Percentiles rank a stretch among this genome's conserved stretches.
phyloP scores from a whole-genome alignment of 1,140 invertebrate genomes.

The Brachionus paranguensis region DNA sequence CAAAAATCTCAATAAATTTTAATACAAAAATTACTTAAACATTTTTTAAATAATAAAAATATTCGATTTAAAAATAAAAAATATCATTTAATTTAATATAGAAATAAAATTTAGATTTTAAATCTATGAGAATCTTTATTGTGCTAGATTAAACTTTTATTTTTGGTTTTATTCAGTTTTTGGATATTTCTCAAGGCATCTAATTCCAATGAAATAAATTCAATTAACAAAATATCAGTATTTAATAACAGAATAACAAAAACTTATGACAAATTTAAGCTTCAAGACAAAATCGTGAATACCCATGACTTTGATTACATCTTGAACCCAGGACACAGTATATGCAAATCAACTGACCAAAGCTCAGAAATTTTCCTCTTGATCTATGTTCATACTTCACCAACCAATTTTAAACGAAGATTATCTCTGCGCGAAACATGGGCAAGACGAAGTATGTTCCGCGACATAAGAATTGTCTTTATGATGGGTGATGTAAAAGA shows the following conservation, averaged over 20 bases:
- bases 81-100: too few relatives aligned
- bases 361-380: constrained; percentile 18
- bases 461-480: constrained; percentile 43
- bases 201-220: too few relatives aligned
- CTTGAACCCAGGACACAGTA: constrained; percentile 35
- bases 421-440: constrained; percentile 42
- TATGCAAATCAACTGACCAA: not conserved
- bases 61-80: too few relatives aligned
- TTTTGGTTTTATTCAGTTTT: too few relatives aligned
- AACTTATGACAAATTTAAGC: not conserved
- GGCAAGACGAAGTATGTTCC: constrained; percentile 34
- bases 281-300: constrained; percentile 40
- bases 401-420: constrained; percentile 42
- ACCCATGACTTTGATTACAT: constrained; percentile 43
- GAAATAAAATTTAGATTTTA: too few relatives aligned
- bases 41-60: too few relatives aligned
- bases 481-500: constrained; percentile 42
- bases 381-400: constrained; percentile 41
- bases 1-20: too few relatives aligned
- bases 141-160: too few relatives aligned
- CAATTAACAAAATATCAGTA: too few relatives aligned
- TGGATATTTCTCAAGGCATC: too few relatives aligned
- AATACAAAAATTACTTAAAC: too few relatives aligned
- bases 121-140: too few relatives aligned
- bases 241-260: not conserved